Evolutionary conservation across 2,113 vertebrate species (phyloP), one percentile per base, ranked within the genome.

Genomic region (Cyanoramphus novaezelandiae): DNA sequence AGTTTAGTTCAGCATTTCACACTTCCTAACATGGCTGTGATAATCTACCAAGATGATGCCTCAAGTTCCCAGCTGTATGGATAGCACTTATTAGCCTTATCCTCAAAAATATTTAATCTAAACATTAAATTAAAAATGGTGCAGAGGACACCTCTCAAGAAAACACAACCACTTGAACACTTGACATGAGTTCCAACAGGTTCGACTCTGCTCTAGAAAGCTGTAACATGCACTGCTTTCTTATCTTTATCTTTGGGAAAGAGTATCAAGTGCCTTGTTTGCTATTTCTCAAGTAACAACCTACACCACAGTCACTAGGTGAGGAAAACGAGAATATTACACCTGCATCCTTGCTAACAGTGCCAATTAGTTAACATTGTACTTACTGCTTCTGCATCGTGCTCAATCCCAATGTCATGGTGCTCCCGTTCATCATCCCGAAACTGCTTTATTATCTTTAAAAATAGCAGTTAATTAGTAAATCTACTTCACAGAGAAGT

Each of bases 351-450:
- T 37, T 6, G 1, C 27, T 44, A 63, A 39, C 16, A n/a, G 33
- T 33, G 52, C 10, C 7, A 18, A 6, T 25, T 0, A 39, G 4
- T 33, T n/a, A 44, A 15, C 2, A 6, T 2, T 8, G 10, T 17
- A 80, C 98, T 98, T 95, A 99, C 99, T 67, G 96, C 91, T 95
- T 99, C 98, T 10, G 99, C 99, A 6, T 99, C 98, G 0, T 99
- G 98, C 33, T 98, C 98, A 13, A 99, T 86, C 57, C 99, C 99
- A 8, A 97, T 98, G 91, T 99, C 99, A 11, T 99, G 99, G 97
- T 99, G 99, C 47, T 99, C 99, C 92, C 98, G 96, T 63, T 99
- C 99, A 3, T 99, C 99, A 44, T 99, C 99, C 70, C 99, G 98
- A 92, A 99, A 99, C 28, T 99, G 98, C 77, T 99, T 99, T 95